Evolutionary conservation across 2,888 invertebrate species (phyloP), one percentile per base, ranked within the genome.

Genomic region (Dromius quadrimaculatus): DNA sequence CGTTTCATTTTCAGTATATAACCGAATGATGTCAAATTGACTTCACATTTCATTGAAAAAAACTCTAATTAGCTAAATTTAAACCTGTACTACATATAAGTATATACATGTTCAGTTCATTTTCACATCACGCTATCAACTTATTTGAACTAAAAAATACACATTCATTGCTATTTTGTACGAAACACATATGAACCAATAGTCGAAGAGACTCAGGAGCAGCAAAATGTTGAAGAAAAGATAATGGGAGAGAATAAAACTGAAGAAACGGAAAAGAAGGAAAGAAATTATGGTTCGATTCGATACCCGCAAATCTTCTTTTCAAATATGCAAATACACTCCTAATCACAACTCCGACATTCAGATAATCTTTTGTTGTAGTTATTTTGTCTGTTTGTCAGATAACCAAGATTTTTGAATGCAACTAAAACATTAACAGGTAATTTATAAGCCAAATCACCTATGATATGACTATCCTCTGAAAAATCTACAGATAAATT

Each of bases 401-500:
- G 36, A 47, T 32, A 5, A 15, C 64, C 71, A 19, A 36, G 65
- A 34, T 71, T 71, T 38, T 64, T 71, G 38, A 50, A 71, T n/a
- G 50, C 63, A 19, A 71, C 64, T 13, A 71, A 28, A 2, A 71
- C 3, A 13, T 17, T 43, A 17, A 19, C 11, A 34, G 59, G 8
- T 8, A 71, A 41, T 45, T 62, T 65, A 20, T 70, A 71, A 13
- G 71, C 71, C 9, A 57, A 32, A 59, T 71, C 71, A n/a, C 66
- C 68, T 20, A 71, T 59, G 11, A 71, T 11, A 59, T 71, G 71
- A 28, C 23, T 57, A 11, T 71, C 45, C 2, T 54, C 22, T 8
- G 41, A 32, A 71, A 73, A 72, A 15, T 28, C 11, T 38, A 73
- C 38, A 43, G 57, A 41, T 45, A 61, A 63, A 59, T 36, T 57